Evolutionary conservation across 2,113 vertebrate species (phyloP).

Genomic region (Hiodon alosoides): DNA sequence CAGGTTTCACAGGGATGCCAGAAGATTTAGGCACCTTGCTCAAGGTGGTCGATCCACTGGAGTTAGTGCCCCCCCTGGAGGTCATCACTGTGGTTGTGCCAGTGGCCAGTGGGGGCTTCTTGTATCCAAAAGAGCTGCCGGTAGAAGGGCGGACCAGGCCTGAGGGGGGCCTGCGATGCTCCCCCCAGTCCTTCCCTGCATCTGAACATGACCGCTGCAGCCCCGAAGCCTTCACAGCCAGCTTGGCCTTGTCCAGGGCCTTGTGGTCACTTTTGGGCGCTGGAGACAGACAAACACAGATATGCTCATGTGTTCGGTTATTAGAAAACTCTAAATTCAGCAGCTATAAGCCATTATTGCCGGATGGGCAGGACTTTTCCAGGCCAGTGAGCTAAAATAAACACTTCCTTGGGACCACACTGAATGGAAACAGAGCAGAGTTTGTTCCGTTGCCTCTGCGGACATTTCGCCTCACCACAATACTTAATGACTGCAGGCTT

Average conservation of each 20-base stretch:
- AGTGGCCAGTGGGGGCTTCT: slow-evolving; percentile 71
- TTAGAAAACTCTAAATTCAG: slow-evolving; percentile 31
- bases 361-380: slow-evolving; percentile 52
- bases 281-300: slow-evolving; percentile 7
- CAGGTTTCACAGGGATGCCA: slow-evolving; percentile 86
- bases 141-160: slow-evolving; percentile 79
- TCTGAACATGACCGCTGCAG: slow-evolving; percentile 90
- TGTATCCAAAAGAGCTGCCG: slow-evolving; percentile 85
- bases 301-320: neutral
- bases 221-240: slow-evolving; percentile 74
- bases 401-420: neutral
- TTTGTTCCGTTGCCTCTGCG: neutral
- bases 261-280: slow-evolving; percentile 70
- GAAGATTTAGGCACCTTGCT: slow-evolving; percentile 84
- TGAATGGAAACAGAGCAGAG: neutral
- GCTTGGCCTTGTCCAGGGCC: slow-evolving; percentile 77
- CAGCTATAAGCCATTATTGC: slow-evolving; percentile 37
- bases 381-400: slow-evolving; percentile 36
- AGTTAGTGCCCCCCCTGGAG: slow-evolving; percentile 44
- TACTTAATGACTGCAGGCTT: neutral
- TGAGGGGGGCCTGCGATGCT: slow-evolving; percentile 85
- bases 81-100: slow-evolving; percentile 68
- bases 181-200: slow-evolving; percentile 78
- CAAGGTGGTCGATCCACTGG: slow-evolving; percentile 56
- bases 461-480: neutral